Conservation (phyloP, 2,888 invertebrate species). For the Lasioglossum lativentre region DNA sequence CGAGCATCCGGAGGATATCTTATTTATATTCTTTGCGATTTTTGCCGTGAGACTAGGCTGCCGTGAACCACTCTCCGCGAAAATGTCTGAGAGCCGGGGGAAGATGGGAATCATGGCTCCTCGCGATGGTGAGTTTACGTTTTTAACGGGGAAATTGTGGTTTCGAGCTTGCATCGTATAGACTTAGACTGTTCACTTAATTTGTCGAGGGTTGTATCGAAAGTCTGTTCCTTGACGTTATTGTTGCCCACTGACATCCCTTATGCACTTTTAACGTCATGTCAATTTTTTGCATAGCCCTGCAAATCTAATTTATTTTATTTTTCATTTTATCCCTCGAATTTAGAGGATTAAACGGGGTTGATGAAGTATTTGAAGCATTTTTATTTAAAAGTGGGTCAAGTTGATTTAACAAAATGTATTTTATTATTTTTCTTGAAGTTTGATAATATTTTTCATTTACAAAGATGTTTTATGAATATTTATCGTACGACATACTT, state of each 20-base stretch:
- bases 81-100: neutral
- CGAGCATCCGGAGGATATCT: slow-evolving; percentile 59
- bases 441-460: neutral
- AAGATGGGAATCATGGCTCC: slow-evolving; percentile 24
- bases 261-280: neutral
- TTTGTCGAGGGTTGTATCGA: neutral
- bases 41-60: slow-evolving; percentile 39
- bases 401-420: neutral
- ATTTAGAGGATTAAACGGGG: neutral
- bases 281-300: neutral
- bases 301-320: neutral
- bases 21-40: slow-evolving; percentile 64
- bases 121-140: slow-evolving; percentile 34
- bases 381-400: neutral
- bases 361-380: neutral
- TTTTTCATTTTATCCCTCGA: neutral
- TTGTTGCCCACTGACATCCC: neutral
- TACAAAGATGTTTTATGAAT: neutral
- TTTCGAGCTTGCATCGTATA: neutral
- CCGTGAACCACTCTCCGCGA: slow-evolving; percentile 30
- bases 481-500: neutral
- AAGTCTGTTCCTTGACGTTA: neutral
- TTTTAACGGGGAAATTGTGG: neutral
- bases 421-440: neutral
- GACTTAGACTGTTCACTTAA: neutral